These are phyloP conservation scores for Apamea monoglypha DNA, from an alignment of 2,888 invertebrate species.

Conservation along the genomic window DNA sequence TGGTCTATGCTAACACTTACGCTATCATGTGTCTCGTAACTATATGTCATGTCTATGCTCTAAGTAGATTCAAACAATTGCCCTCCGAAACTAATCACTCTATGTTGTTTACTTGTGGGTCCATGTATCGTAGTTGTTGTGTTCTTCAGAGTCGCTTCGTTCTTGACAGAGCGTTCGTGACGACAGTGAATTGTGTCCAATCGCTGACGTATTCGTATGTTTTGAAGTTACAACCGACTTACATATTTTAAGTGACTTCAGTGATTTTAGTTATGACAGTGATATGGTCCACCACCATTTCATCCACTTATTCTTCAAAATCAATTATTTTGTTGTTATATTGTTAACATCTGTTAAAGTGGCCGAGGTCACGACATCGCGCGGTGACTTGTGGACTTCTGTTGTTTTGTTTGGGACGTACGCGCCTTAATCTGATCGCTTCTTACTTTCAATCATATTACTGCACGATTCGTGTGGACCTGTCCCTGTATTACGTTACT, in stretches of 20 bases:
- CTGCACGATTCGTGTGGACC: conserved; percentile 54
- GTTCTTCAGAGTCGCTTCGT: background rate
- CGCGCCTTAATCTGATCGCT: conserved; percentile 78
- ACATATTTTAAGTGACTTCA: background rate
- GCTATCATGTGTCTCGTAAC: background rate
- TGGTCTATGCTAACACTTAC: background rate
- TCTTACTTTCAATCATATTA: conserved; percentile 79
- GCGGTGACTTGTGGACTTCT: conserved; percentile 48
- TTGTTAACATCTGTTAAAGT: conserved; percentile 21
- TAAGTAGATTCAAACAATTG: background rate
- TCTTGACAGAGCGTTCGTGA: background rate
- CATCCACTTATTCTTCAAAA: background rate
- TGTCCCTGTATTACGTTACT: background rate
- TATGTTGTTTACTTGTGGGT: background rate
- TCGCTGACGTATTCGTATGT: background rate
- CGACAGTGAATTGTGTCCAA: background rate
- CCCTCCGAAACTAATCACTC: background rate
- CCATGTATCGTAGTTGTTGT: background rate
- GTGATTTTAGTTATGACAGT: too few relatives aligned
- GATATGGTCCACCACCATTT: background rate
- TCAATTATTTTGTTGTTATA: conserved; percentile 1
- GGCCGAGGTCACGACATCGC: conserved; percentile 28
- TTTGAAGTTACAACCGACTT: background rate
- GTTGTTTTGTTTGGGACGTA: conserved; percentile 58
- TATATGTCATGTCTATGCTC: background rate